Evolutionary conservation across 2,888 invertebrate genomes (phyloP), one percentile per base, ranked within the genome.

Genomic region (Drepanosiphum platanoidis): DNA sequence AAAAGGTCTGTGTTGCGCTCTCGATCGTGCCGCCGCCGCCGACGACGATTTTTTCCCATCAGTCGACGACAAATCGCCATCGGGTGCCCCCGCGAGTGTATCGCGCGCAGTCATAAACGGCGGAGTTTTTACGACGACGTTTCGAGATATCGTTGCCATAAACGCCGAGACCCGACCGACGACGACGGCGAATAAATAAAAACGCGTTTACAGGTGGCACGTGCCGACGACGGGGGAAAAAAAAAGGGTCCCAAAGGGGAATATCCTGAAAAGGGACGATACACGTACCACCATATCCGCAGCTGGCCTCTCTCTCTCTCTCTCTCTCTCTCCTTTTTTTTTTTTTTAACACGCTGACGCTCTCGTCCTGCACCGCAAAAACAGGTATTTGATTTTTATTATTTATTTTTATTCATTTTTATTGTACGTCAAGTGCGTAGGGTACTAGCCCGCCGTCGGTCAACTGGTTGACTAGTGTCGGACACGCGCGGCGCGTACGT

Each of bases 161-260:
- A 52, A 27, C 61, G 5, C 61, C 27, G 22, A 22, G 22, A 22
- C 5, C 4, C 27, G 61, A 61, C 61, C n/a, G n/a, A 27, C 34
- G 46, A 66, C 68, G 34, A 61, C n/a, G 13, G 34, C 32, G n/a
- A 42, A 36, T 61, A 64, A 64, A 75, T 36, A 58, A 75, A 4
- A 42, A 15, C 42, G 66, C 34, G 75, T 75, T 75, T 42, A 83
- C 83, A 83, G 83, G 83, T 83, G 83, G 83, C 75, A 30, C 83
- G 74, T 75, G 83, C 66, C 66, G 70, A 15, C 70, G 39, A 80
- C 46, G 8, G 32, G 82, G 36, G n/a, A 58, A 74, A 42, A 64
- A 72, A 61, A 75, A 75, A 83, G 66, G 83, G 83, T 83, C 83
- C 83, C 83, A 52, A 1, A 75, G 75, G 83, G 66, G 83, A 83